Evolutionary conservation across 2,113 vertebrate species (phyloP).

Genomic region (Psettodes erumei): DNA sequence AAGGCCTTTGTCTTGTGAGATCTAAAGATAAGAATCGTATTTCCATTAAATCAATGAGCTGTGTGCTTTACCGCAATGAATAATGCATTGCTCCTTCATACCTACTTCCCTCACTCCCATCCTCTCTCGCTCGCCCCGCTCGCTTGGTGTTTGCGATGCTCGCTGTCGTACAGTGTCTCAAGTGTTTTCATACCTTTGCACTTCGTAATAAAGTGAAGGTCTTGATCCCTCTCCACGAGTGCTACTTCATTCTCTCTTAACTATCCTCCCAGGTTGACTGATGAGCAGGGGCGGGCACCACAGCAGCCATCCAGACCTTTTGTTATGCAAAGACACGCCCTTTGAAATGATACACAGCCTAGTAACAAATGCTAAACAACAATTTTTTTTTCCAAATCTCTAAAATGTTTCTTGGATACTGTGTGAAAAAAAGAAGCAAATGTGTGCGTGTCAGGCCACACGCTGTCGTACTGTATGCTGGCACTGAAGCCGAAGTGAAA

Average conservation of each 20-base stretch:
- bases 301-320: conserved; percentile 14
- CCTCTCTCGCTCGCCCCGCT: conserved; percentile 30
- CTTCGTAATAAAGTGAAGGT: conserved; percentile 76
- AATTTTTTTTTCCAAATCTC: neutral
- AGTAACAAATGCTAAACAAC: conserved; percentile 20
- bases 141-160: conserved; percentile 56
- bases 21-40: conserved; percentile 81
- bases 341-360: conserved; percentile 24
- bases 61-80: conserved; percentile 78
- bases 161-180: conserved; percentile 40
- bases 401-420: neutral
- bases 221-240: conserved; percentile 51
- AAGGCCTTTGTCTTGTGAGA: conserved; percentile 75
- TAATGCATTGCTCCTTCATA: conserved; percentile 73
- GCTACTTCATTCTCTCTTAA: conserved; percentile 68
- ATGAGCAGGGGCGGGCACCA: conserved; percentile 24
- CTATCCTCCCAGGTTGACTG: conserved; percentile 53
- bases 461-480: neutral
- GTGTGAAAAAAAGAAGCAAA: neutral
- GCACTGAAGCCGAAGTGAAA: conserved; percentile 8
- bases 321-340: conserved; percentile 1
- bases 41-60: conserved; percentile 82
- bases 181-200: conserved; percentile 76
- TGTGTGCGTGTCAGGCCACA: neutral
- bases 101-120: conserved; percentile 42